Base-by-base conservation (phyloP, 92 coral and sea anemone species). In the Phenganax stokvisi region DNA sequence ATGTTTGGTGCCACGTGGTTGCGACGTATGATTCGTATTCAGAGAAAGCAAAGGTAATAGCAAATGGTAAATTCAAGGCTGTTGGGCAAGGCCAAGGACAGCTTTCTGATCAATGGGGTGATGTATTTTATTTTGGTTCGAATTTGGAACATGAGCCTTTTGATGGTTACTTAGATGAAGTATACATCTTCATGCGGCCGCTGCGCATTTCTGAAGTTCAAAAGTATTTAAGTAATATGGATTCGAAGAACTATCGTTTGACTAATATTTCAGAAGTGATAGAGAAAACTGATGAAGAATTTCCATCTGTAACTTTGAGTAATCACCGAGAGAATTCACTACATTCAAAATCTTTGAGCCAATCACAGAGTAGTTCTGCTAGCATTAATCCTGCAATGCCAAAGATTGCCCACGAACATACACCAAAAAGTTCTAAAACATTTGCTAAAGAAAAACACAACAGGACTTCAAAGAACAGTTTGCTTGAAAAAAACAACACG, bases 11-110 rank as follows among this genome's bases (percentile, higher is more conserved):
- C 67, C 98, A 94, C 92, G 89, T 92, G 81, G 90, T 81, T 72
- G 97, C 81, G 64, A 94, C 98, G 64, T 94, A 94, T 66, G 91
- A 91, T 72, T 94, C 98, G 37, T 85, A 84, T 62, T 89, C 88
- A 55, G 87, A 86, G 80, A 67, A 84, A 59, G 98, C 97, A 68
- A 90, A 85, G 55, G 87, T 91, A 54, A 87, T 85, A 73, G 70
- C 91, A 30, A 89, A 94, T 71, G 98, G 98, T 66, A 85, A 88
- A 61, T 83, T 90, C 64, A 81, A 78, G 25, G 94, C 90, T 0
- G 84, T 86, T 15, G 91, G 90, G 0, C 90, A 70, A 16, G 98
- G 98, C 7, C 88, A 87, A 9, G 98, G 98, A 9, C 54, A 71
- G 62, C 92, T 94, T 13, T 90, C 98, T 17, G 89, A 85, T 51